phyloP scores from a whole-genome alignment of 2,797 vertebrate genomes.

The Ctenopoma kingsleyae region DNA sequence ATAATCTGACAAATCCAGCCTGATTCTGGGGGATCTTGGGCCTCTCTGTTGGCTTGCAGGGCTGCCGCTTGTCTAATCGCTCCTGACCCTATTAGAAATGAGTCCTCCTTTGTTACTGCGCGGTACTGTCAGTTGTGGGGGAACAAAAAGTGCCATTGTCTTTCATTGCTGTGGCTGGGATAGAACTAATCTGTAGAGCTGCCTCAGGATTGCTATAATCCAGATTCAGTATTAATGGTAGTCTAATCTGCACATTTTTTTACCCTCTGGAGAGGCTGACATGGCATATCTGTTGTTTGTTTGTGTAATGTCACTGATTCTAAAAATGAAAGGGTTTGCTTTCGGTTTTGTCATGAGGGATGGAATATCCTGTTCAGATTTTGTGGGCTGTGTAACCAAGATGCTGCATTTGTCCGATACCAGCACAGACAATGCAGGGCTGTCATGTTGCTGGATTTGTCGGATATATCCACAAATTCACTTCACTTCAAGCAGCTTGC shows the following conservation, averaged over 20 bases:
- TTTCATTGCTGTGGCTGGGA: slow-evolving; percentile 62
- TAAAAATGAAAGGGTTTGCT: slow-evolving; percentile 30
- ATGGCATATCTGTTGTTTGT: slow-evolving; percentile 56
- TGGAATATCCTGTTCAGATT: slow-evolving; percentile 60
- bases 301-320: slow-evolving; percentile 61
- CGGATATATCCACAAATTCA: slow-evolving; percentile 20
- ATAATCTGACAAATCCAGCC: slow-evolving; percentile 72
- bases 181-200: slow-evolving; percentile 77
- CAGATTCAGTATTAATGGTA: slow-evolving; percentile 82
- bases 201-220: slow-evolving; percentile 83
- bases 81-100: slow-evolving; percentile 79
- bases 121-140: slow-evolving; percentile 68
- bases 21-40: slow-evolving; percentile 64
- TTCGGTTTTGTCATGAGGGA: slow-evolving; percentile 55
- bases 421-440: slow-evolving; percentile 26
- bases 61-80: slow-evolving; percentile 76
- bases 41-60: slow-evolving; percentile 44
- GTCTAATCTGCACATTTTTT: slow-evolving; percentile 76
- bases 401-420: slow-evolving; percentile 55
- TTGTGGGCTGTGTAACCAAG: slow-evolving; percentile 30
- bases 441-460: slow-evolving; percentile 41
- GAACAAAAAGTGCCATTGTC: slow-evolving; percentile 85
- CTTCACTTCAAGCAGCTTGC: slow-evolving; percentile 21
- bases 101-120: slow-evolving; percentile 78
- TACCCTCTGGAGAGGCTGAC: slow-evolving; percentile 64